Conservation (phyloP, 2,797 vertebrate genomes). For the Tamandua tetradactyla region DNA sequence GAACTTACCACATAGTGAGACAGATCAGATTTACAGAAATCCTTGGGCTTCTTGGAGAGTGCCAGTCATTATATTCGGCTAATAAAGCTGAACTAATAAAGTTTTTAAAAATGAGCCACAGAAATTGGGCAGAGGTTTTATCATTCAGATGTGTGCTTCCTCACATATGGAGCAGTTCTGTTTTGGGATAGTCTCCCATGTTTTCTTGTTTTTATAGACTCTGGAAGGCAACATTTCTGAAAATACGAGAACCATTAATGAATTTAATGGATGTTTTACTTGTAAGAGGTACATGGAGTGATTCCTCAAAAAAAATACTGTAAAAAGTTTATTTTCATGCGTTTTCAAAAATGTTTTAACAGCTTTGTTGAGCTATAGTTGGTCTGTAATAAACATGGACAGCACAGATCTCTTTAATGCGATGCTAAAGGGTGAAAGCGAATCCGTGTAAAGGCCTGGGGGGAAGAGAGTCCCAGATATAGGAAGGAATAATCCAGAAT, state of each 20-base stretch:
- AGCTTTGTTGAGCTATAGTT: neutral
- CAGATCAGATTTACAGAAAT: neutral
- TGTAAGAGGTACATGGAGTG: neutral
- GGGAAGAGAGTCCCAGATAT: too few species aligned
- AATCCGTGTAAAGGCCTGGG: too few species aligned
- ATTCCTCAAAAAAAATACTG: neutral
- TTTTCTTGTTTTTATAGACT: neutral
- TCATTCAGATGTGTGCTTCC: neutral
- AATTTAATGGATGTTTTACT: neutral
- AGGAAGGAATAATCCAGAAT: too few species aligned
- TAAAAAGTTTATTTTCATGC: neutral
- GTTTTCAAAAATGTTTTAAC: neutral
- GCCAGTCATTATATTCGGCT: neutral
- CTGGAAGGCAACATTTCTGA: neutral
- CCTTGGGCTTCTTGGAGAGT: neutral
- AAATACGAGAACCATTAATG: neutral
- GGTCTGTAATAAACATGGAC: neutral
- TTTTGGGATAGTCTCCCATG: neutral
- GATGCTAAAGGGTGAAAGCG: too few species aligned
- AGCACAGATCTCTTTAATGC: too few species aligned
- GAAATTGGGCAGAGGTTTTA: neutral
- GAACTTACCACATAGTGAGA: neutral
- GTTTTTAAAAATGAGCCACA: too few species aligned
- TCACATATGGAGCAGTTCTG: neutral
- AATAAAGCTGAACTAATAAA: too few species aligned